Evolutionary conservation across 2,113 vertebrate species (phyloP).

Genomic region (Cynopterus brachyotis): DNA sequence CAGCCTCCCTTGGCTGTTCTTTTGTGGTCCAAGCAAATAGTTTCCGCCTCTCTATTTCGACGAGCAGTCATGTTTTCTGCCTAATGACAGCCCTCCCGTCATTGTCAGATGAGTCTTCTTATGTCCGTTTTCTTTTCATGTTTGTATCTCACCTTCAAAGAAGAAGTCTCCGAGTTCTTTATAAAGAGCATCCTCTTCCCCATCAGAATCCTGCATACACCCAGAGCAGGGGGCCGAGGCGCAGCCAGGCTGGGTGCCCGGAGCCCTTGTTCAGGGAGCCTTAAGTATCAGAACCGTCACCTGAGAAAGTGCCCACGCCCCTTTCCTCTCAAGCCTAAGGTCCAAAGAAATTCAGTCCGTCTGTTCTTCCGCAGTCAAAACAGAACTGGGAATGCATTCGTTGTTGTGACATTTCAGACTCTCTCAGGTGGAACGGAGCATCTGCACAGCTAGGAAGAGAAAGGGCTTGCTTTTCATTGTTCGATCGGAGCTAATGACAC

Average conservation of each 20-base stretch:
- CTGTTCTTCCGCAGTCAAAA: neutral
- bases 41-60: neutral
- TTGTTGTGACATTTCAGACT: neutral
- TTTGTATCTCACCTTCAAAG: neutral
- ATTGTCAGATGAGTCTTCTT: neutral
- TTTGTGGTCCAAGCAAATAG: neutral
- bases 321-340: neutral
- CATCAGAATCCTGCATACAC: neutral
- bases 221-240: neutral
- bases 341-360: neutral
- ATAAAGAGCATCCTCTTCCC: neutral
- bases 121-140: neutral
- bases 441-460: neutral
- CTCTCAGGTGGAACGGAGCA: neutral
- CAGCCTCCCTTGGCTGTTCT: no score
- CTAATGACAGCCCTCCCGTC: neutral
- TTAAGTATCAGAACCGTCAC: neutral
- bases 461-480: neutral
- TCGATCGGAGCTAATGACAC: neutral
- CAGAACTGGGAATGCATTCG: neutral
- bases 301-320: neutral
- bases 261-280: neutral
- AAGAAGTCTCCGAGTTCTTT: neutral
- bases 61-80: neutral
- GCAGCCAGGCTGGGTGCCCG: neutral